These are phyloP conservation scores for Hyposoter dolosus DNA, from an alignment of 2,888 invertebrate species.

Conservation along the genomic window DNA sequence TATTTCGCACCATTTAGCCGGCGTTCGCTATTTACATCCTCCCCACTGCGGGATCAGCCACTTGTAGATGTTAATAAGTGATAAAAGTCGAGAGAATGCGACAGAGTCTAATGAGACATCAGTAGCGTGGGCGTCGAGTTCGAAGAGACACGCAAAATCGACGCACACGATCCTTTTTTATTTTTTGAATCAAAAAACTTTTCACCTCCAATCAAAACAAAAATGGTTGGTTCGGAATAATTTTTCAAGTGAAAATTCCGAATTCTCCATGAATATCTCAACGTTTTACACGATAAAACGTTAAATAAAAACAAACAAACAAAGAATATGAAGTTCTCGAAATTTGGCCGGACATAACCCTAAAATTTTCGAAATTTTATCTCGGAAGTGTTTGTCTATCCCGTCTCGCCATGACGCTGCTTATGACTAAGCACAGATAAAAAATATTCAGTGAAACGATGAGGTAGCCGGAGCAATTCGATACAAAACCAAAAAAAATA, in stretches of 20 bases:
- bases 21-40: slow-evolving; percentile 37
- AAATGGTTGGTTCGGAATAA: background rate
- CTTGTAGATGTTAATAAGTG: slow-evolving; percentile 51
- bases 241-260: background rate
- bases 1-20: slow-evolving; percentile 55
- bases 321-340: slow-evolving; percentile 41
- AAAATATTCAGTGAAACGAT: background rate
- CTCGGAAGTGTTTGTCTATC: slow-evolving; percentile 9
- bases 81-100: slow-evolving; percentile 52
- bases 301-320: background rate
- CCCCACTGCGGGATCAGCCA: slow-evolving; percentile 19
- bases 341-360: slow-evolving; percentile 60
- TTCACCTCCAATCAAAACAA: slow-evolving; percentile 34
- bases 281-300: background rate
- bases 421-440: background rate
- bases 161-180: slow-evolving; percentile 8
- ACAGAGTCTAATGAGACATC: slow-evolving; percentile 16
- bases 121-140: slow-evolving; percentile 32
- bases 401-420: background rate
- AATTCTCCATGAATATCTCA: slow-evolving; percentile 37
- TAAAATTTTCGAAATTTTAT: slow-evolving; percentile 8
- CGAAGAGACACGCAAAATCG: background rate
- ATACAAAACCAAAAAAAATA: background rate
- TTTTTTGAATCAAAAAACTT: background rate
- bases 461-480: background rate